Percentiles rank a stretch among this genome's conserved stretches.
Evolutionary conservation across 2,113 vertebrate genomes (phyloP).

Genomic region (Phalacrocorax brasilianus): DNA sequence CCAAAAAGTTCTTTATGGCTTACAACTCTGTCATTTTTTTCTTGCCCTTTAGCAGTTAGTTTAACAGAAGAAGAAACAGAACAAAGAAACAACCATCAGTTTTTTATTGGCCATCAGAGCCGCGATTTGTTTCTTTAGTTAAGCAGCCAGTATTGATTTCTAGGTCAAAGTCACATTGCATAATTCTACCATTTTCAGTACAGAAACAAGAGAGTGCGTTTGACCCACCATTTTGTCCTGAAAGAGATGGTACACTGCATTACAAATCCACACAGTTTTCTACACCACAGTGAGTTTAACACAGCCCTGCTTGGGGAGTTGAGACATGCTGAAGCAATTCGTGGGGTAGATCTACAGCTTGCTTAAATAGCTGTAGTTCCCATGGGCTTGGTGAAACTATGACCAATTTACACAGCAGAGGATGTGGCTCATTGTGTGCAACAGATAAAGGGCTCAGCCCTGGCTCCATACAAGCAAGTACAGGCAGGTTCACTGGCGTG

Average conservation of each 20-base stretch:
- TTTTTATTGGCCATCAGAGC: slow-evolving; percentile 26
- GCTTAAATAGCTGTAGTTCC: neutral
- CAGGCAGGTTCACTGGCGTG: neutral
- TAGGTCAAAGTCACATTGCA: neutral
- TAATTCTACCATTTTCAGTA: slow-evolving; percentile 9
- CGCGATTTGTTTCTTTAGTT: slow-evolving; percentile 18
- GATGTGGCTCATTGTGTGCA: neutral
- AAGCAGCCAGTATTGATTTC: slow-evolving; percentile 27
- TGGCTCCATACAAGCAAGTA: neutral
- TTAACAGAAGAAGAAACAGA: slow-evolving; percentile 19
- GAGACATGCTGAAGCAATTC: slow-evolving; percentile 18
- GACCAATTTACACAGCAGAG: neutral
- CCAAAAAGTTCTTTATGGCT: slow-evolving; percentile 20
- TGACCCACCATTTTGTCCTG: neutral
- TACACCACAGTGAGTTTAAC: neutral
- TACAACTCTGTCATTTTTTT: neutral
- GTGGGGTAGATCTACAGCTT: neutral
- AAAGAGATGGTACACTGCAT: neutral
- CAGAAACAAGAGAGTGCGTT: neutral
- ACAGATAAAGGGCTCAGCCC: neutral
- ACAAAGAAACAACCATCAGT: slow-evolving; percentile 11
- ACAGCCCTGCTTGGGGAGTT: neutral
- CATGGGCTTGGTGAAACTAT: neutral
- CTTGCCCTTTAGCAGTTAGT: slow-evolving; percentile 14
- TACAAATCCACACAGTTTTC: neutral